Percentiles rank a stretch among this genome's conserved stretches.
These are phyloP conservation scores for Tetragnatha montana DNA, from an alignment of 2,888 invertebrate genomes.

Conservation along the genomic window DNA sequence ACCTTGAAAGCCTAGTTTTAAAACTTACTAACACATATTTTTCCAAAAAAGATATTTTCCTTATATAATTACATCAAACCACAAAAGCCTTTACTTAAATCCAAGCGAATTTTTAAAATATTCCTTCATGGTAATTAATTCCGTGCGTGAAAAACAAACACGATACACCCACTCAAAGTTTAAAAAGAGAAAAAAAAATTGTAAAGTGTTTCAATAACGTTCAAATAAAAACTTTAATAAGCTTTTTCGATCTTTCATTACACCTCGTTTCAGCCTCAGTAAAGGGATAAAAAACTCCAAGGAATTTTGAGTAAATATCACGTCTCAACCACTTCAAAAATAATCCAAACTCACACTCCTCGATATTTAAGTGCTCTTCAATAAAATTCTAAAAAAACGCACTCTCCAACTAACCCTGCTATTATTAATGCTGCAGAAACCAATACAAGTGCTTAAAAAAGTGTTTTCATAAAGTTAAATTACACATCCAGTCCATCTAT, in stretches of 20 bases:
- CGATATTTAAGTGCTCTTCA: constrained; percentile 6
- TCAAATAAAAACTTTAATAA: neutral
- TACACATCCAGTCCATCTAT: constrained; percentile 25
- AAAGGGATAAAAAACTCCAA: neutral
- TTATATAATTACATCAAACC: too few relatives aligned
- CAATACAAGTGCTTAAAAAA: neutral
- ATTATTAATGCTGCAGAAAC: constrained; percentile 5
- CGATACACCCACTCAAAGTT: too few relatives aligned
- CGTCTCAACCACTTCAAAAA: neutral
- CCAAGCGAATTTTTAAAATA: too few relatives aligned
- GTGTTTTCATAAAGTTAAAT: constrained; percentile 21
- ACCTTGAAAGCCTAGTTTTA: too few relatives aligned
- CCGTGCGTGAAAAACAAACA: too few relatives aligned
- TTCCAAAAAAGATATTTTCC: too few relatives aligned
- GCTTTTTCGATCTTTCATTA: neutral
- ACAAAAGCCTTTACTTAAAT: too few relatives aligned
- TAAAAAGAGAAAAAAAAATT: neutral
- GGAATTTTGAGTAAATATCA: constrained; percentile 13
- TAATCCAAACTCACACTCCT: constrained; percentile 13
- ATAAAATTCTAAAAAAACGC: constrained; percentile 4
- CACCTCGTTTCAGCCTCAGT: neutral
- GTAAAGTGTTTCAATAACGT: neutral
- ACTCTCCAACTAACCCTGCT: constrained; percentile 2
- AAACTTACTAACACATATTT: too few relatives aligned
- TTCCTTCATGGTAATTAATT: too few relatives aligned